Evolutionary conservation across 2,888 invertebrate species (phyloP).

Genomic region (Anticlea derivata): DNA sequence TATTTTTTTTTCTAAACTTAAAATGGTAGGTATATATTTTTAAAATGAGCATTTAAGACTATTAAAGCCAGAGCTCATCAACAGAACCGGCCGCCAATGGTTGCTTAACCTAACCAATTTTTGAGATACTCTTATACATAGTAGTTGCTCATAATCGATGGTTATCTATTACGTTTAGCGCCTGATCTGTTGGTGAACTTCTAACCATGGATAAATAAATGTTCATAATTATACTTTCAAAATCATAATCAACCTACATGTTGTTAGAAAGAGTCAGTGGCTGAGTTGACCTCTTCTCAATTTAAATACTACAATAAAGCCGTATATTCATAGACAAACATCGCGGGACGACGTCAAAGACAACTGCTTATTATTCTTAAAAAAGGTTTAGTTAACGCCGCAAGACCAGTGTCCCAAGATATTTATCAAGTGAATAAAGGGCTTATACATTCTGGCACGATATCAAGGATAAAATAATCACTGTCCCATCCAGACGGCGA

Average conservation of each 20-base stretch:
- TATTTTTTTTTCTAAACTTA: constrained; percentile 65
- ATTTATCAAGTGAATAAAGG: background rate
- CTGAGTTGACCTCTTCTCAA: constrained; percentile 63
- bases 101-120: background rate
- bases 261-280: constrained; percentile 44
- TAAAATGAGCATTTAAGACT: constrained; percentile 80
- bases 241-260: constrained; percentile 65
- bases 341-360: background rate
- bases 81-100: background rate
- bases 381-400: no score
- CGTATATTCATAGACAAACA: constrained; percentile 19
- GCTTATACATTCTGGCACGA: constrained; percentile 78
- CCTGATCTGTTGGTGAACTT: constrained; percentile 1
- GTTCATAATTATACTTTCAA: constrained; percentile 69
- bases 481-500: constrained; percentile 58
- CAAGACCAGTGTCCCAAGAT: no score
- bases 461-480: constrained; percentile 61
- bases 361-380: no score
- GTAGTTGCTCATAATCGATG: background rate
- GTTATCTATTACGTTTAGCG: background rate
- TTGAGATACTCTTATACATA: background rate
- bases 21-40: constrained; percentile 79
- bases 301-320: constrained; percentile 50
- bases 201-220: constrained; percentile 69
- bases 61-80: constrained; percentile 23